Conservation (phyloP, 2,113 vertebrate genomes). For the Amia ocellicauda region DNA sequence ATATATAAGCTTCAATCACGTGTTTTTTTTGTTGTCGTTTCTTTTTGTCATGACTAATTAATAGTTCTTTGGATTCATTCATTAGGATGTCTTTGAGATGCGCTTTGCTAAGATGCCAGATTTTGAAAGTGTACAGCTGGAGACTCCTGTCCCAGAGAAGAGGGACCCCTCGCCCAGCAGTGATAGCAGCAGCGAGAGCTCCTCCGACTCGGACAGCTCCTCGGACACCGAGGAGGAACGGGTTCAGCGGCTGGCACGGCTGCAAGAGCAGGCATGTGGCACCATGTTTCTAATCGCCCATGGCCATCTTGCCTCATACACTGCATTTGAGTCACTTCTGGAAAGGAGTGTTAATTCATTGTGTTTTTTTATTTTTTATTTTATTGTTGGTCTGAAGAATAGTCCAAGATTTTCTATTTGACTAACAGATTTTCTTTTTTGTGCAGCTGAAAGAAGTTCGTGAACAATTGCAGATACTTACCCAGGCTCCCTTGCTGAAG, state of each 20-base stretch:
- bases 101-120: constrained; percentile 75
- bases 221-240: constrained; percentile 63
- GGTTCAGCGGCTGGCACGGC: constrained; percentile 51
- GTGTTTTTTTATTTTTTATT: too few species aligned
- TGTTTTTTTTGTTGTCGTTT: too few species aligned
- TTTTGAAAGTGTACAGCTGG: constrained; percentile 19
- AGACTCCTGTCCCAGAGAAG: constrained; percentile 17
- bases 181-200: constrained; percentile 61
- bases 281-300: too few species aligned
- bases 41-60: background rate
- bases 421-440: too few species aligned
- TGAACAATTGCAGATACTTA: constrained; percentile 71
- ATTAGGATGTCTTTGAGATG: constrained; percentile 86
- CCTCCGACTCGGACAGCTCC: constrained; percentile 59
- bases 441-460: constrained; percentile 76
- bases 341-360: too few species aligned
- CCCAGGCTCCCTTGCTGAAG: constrained; percentile 60
- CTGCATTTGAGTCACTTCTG: too few species aligned
- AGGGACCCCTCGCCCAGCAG: constrained; percentile 39
- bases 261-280: constrained; percentile 74
- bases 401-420: too few species aligned
- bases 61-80: background rate
- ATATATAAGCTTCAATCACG: too few species aligned
- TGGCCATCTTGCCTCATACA: too few species aligned
- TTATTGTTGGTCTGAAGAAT: too few species aligned